Evolutionary conservation across 2,888 invertebrate species (phyloP).

Genomic region (Parnassius smintheus): DNA sequence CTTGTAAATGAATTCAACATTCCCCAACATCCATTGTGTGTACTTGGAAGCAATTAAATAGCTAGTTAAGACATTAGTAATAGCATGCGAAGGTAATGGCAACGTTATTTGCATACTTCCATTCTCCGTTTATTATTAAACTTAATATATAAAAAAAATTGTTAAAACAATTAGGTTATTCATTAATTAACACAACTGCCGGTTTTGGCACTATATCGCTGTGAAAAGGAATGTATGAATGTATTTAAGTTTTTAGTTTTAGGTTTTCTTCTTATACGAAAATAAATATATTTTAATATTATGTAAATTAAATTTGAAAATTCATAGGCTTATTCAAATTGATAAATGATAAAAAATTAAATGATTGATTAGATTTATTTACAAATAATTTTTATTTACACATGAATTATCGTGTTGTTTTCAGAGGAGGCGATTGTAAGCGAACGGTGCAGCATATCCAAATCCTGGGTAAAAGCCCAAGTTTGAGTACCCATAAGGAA

Average conservation of each 20-base stretch:
- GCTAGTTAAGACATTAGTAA: slow-evolving; percentile 26
- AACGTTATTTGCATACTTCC: slow-evolving; percentile 18
- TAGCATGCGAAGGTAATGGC: slow-evolving; percentile 23
- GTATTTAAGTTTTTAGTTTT: no score
- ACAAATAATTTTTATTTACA: slow-evolving; percentile 48
- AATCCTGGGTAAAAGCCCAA: slow-evolving; percentile 33
- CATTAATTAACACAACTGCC: no score
- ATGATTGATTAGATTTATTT: slow-evolving; percentile 38
- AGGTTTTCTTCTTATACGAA: no score
- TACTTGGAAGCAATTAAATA: slow-evolving; percentile 23
- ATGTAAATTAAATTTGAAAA: background rate
- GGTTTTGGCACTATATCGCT: no score
- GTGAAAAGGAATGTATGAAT: no score
- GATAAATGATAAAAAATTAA: background rate
- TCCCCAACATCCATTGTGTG: slow-evolving; percentile 25
- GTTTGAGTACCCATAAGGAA: slow-evolving; percentile 38
- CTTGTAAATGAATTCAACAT: slow-evolving; percentile 24
- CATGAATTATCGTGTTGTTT: slow-evolving; percentile 15
- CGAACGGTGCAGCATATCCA: slow-evolving; percentile 38
- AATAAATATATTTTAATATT: no score
- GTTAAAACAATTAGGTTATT: no score
- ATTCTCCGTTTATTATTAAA: slow-evolving; percentile 12
- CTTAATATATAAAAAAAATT: no score
- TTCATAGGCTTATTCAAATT: slow-evolving; percentile 30
- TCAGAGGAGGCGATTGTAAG: slow-evolving; percentile 48